Percentiles rank a stretch among this genome's conserved stretches.
phyloP scores from a whole-genome alignment of 2,113 vertebrate species.

The Petrocephalus microphthalmus region DNA sequence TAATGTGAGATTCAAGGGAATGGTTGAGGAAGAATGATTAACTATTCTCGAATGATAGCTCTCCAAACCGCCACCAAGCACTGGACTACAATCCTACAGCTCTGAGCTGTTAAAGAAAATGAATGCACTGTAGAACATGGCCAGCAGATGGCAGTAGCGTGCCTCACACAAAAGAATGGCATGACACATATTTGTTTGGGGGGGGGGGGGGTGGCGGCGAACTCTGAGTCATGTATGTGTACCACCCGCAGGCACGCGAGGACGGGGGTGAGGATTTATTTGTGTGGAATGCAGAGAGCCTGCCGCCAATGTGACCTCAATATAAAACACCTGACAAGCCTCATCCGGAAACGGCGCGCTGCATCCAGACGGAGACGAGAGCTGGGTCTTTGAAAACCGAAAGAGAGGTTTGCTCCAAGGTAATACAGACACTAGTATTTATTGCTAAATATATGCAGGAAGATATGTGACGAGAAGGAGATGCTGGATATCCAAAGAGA shows the following conservation, averaged over 20 bases:
- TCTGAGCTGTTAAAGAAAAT: neutral
- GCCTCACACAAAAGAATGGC: conserved; percentile 6
- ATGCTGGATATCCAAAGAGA: neutral
- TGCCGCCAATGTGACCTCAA: neutral
- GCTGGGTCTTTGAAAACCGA: neutral
- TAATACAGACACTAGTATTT: neutral
- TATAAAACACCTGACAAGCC: neutral
- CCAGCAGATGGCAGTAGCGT: conserved; percentile 57
- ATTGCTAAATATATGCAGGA: neutral
- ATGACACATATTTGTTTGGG: neutral
- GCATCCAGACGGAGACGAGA: neutral
- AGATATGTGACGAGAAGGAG: neutral
- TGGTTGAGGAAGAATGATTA: neutral
- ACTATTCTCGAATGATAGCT: neutral
- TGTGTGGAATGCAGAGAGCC: neutral
- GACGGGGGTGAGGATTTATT: conserved; percentile 17
- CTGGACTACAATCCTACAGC: neutral
- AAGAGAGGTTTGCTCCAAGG: neutral
- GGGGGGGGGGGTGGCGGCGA: too few relatives aligned
- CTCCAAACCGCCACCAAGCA: neutral
- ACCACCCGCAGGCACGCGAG: neutral
- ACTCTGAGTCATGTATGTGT: neutral
- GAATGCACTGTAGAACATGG: neutral
- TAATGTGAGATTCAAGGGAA: neutral
- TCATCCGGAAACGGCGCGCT: neutral